A percentile compares a stretch with the other conserved stretches of the same genome.
These are phyloP conservation scores for Lucinisca nassula DNA, from an alignment of 2,888 invertebrate species.

Conservation along the genomic window DNA sequence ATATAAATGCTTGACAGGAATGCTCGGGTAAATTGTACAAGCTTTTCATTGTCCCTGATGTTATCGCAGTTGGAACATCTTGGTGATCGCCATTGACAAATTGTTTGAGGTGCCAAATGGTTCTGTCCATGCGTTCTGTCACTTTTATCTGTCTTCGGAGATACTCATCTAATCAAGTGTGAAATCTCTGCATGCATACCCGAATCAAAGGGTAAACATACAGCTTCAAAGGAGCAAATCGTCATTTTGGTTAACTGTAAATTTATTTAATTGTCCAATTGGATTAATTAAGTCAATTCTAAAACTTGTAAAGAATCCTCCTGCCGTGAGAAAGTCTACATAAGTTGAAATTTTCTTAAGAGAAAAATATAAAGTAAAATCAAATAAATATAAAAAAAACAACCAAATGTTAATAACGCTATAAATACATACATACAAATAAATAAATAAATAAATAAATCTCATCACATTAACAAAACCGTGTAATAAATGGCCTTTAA, in stretches of 20 bases:
- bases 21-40: constrained; percentile 9
- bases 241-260: constrained; percentile 46
- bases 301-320: background rate
- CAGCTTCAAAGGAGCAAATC: constrained; percentile 31
- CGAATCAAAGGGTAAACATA: background rate
- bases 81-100: constrained; percentile 59
- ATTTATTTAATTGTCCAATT: constrained; percentile 36
- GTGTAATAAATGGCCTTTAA: no score
- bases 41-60: constrained; percentile 60
- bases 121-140: background rate
- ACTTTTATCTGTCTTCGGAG: background rate
- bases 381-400: no score
- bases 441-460: no score
- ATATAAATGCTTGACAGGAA: constrained; percentile 12
- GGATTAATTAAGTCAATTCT: constrained; percentile 28
- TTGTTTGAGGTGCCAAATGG: constrained; percentile 50
- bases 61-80: constrained; percentile 56
- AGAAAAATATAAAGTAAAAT: no score
- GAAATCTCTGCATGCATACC: constrained; percentile 21
- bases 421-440: no score
- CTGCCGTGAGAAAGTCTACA: background rate
- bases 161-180: constrained; percentile 34
- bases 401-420: no score
- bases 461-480: no score
- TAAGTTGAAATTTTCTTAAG: no score